Evolutionary conservation across 2,888 invertebrate species (phyloP).

Genomic region (Scaptomyza parva): DNA sequence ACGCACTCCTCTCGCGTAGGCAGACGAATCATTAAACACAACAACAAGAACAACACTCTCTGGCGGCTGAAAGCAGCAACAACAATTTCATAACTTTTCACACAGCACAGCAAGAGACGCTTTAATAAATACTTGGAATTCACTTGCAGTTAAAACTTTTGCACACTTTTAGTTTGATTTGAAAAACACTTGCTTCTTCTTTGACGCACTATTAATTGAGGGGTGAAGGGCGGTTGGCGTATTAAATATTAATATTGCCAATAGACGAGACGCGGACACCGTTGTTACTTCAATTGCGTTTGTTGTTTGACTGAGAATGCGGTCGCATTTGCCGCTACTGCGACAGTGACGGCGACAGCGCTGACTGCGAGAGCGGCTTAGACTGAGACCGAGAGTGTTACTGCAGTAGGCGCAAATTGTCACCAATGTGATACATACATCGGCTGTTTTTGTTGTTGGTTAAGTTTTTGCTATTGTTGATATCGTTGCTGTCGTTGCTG

Average conservation of each 20-base stretch:
- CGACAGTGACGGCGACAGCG: slow-evolving; percentile 39
- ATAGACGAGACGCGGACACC: slow-evolving; percentile 54
- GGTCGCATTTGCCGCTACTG: slow-evolving; percentile 57
- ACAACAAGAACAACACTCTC: slow-evolving; percentile 31
- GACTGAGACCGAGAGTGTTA: slow-evolving; percentile 58
- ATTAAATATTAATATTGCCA: slow-evolving; percentile 24
- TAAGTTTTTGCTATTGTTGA: slow-evolving; percentile 35
- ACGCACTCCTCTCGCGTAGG: slow-evolving; percentile 60
- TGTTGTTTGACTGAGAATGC: slow-evolving; percentile 77
- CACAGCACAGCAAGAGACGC: slow-evolving; percentile 18
- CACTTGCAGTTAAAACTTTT: slow-evolving; percentile 27
- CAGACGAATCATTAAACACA: slow-evolving; percentile 61
- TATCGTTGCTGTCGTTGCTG: slow-evolving; percentile 26
- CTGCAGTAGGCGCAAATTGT: slow-evolving; percentile 69
- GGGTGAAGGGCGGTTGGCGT: not conserved
- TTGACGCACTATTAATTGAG: slow-evolving; percentile 17
- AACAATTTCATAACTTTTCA: slow-evolving; percentile 57
- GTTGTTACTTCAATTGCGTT: slow-evolving; percentile 76
- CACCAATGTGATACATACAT: slow-evolving; percentile 62
- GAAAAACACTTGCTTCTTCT: slow-evolving; percentile 42
- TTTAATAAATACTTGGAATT: slow-evolving; percentile 16
- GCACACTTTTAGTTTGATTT: slow-evolving; percentile 26
- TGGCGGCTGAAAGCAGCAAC: slow-evolving; percentile 19
- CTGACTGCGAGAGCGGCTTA: slow-evolving; percentile 47
- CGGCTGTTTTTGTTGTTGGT: slow-evolving; percentile 31